Evolutionary conservation across 1,140 invertebrate genomes (phyloP), one percentile per base, ranked within the genome.

Genomic region (Trachymyrmex septentrionalis): DNA sequence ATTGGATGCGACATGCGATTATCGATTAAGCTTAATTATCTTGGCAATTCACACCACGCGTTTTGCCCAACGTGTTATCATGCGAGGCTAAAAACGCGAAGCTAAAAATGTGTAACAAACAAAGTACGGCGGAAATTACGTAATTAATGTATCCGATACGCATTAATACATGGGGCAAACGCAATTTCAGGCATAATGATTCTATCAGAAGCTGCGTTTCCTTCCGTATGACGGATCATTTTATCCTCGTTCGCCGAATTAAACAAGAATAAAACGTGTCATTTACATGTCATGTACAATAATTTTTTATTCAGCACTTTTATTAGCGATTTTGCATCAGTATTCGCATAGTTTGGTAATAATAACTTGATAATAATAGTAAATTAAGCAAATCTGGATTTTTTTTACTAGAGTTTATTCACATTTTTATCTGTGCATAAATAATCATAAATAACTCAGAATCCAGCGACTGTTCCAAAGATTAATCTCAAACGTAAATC

Each of bases 401-500:
- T 82, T 72, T n/a, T n/a, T n/a, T n/a, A n/a, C n/a, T n/a, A n/a
- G n/a, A 30, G 24, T 72, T 82, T 34, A 69, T 55, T 80, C 61
- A 14, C 44, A 10, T 78, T 69, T 50, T 48, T 38, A 34, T 16
- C 16, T 34, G 21, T 63, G 64, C 16, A 12, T 21, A 67, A 67
- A 57, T 44, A 81, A 69, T 9, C 77, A 16, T 81, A 61, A 71
- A 81, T 57, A 81, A 71, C 38, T 63, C 38, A 4, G 30, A n/a
- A 55, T 27, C 57, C n/a, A 30, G 12, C 48, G 71, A 34, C 30
- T 69, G 14, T n/a, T 55, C 48, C 12, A 10, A 38, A n/a, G 48
- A 38, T 77, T 44, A 59, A 77, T 53, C 59, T 24, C 12, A 7
- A 53, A 27, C 44, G 24, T 53, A 55, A 81, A 69, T 57, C 30